Conservation (phyloP, 2,888 invertebrate species). For the Chydorus sphaericus region DNA sequence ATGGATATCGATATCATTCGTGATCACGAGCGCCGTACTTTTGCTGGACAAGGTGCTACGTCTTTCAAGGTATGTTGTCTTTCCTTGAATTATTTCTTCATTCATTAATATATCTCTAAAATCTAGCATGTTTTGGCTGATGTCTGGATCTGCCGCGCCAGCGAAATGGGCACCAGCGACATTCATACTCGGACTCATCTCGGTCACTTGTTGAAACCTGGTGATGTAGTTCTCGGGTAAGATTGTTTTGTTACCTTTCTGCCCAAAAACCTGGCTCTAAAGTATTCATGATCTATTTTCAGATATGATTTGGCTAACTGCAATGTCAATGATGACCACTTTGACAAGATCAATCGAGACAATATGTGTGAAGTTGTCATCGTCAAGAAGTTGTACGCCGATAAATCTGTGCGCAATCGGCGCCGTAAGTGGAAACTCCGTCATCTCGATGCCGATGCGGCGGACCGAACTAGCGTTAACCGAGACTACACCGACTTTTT, state of each 20-base stretch:
- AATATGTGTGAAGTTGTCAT: conserved; percentile 76
- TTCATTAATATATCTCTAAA: conserved; percentile 5
- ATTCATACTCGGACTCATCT: conserved; percentile 84
- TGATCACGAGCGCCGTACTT: conserved; percentile 55
- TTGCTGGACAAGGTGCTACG: conserved; percentile 75
- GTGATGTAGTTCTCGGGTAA: conserved; percentile 85
- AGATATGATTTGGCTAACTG: conserved; percentile 79
- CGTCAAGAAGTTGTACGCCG: conserved; percentile 82
- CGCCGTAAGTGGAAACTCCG: conserved; percentile 79
- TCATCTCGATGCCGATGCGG: conserved; percentile 46
- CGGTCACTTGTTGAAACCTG: conserved; percentile 80
- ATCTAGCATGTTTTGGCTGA: conserved; percentile 69
- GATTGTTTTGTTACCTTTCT: conserved; percentile 17
- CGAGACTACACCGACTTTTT: conserved; percentile 87
- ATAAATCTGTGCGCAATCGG: conserved; percentile 50
- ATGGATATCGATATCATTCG: conserved; percentile 79
- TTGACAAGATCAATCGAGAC: conserved; percentile 56
- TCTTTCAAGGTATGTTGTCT: conserved; percentile 48
- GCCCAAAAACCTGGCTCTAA: neutral
- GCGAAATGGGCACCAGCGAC: conserved; percentile 61
- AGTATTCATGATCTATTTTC: conserved; percentile 20
- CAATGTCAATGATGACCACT: conserved; percentile 77
- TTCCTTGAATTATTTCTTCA: neutral
- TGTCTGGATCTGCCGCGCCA: conserved; percentile 80
- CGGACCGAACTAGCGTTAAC: conserved; percentile 29